phyloP scores from a whole-genome alignment of 2,797 vertebrate species.

The Trichosurus vulpecula region DNA sequence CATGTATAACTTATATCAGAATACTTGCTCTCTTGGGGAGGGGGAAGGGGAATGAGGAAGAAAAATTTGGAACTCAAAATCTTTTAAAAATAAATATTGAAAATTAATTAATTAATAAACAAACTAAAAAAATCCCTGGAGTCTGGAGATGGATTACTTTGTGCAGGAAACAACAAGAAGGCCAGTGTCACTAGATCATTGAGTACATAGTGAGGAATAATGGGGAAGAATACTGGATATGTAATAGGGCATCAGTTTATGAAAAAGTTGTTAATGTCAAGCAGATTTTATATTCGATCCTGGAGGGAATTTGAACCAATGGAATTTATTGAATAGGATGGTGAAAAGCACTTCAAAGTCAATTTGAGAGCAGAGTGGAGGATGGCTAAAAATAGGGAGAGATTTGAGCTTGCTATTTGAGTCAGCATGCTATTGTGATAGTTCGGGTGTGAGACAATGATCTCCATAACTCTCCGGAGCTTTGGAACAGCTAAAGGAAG shows the following conservation, averaged over 20 bases:
- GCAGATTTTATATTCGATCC: neutral
- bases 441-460: neutral
- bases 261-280: too few relatives aligned
- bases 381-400: neutral
- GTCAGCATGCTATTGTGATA: neutral
- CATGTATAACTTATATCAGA: neutral
- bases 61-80: neutral
- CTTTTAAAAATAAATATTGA: neutral
- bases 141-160: neutral
- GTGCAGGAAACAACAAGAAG: neutral
- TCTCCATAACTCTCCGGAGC: neutral
- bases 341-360: neutral
- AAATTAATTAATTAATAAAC: too few relatives aligned
- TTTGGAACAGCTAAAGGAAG: neutral
- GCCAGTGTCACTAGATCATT: neutral
- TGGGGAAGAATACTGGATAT: neutral
- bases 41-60: fast-evolving
- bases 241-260: neutral
- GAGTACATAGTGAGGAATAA: neutral
- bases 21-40: neutral
- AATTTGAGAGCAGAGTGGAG: neutral
- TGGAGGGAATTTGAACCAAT: neutral
- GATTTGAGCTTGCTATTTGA: neutral
- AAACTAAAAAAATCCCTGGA: neutral
- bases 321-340: neutral